Evolutionary conservation across 2,113 vertebrate genomes (phyloP), one percentile per base, ranked within the genome.

Genomic region (Cololabis saira): DNA sequence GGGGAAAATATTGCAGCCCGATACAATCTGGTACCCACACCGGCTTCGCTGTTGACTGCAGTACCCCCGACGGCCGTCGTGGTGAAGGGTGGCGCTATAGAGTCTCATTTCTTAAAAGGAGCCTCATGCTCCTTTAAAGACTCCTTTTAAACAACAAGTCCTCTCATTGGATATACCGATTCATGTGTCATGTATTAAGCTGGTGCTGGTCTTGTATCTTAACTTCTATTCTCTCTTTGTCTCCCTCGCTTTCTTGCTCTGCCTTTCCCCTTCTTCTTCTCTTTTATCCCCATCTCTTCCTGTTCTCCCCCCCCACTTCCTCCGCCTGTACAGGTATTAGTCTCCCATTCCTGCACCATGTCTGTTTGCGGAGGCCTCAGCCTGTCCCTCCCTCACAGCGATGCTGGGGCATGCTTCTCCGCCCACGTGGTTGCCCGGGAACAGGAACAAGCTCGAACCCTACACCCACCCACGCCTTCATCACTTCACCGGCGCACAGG

Each of bases 261-360:
- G 33, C 17, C 61, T 60, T 18, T 27, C 19, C 13, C 11, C 50
- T 16, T 1, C 21, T 67, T 17, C 18, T 59, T 47, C 21, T 43
- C 47, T 19, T n/a, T 51, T 51, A 13, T 47, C 56, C 57, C 33
- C 53, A 42, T 64, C 72, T 53, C 50, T 15, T 62, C 17, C 49
- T 55, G 12, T 13, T 54, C 37, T 14, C 43, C 54, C 49, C 10
- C 4, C 48, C 73, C 44, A 44, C 50, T 44, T 3, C 12, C 27
- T 22, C 17, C 2, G 0, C 75, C 45, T 74, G 56, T 63, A 3
- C 78, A 93, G 91, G 92, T 89, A 69, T 75, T 81, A 68, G 91
- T 82, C 86, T 86, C 84, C 67, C 85, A 45, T 67, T 84, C 84
- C 89, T 88, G 73, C 90, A 91, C 65, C 86, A 93, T 94, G 93